These are phyloP conservation scores for fruit fly (Drosophila melanogaster) DNA, from an alignment of 1,140 invertebrate species.

Conservation along the genomic window Release_6_plus_ISO1_MT NC_004354.4:8110501-8111000, in stretches of 20 bases:
- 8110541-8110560: neutral
- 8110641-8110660: too few species aligned
- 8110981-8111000: neutral
- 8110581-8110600: too few species aligned
- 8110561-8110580: too few species aligned
- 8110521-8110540: neutral
- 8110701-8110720: slow-evolving; percentile 31
- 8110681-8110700: slow-evolving; percentile 1
- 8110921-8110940: neutral
- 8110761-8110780: slow-evolving; percentile 13
- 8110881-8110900: slow-evolving; percentile 14
- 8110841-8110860: slow-evolving; percentile 55
- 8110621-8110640: too few species aligned
- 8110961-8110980: neutral
- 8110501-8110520: neutral
- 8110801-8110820: too few species aligned
- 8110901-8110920: neutral
- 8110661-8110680: neutral
- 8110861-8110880: slow-evolving; percentile 54
- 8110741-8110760: slow-evolving; percentile 46
- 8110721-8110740: slow-evolving; percentile 65
- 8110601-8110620: too few species aligned
- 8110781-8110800: slow-evolving; percentile 23
- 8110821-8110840: slow-evolving; percentile 39
- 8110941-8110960: slow-evolving; percentile 1